Conservation (phyloP, 2,113 vertebrate genomes). For the Cinclus mexicanus region DNA sequence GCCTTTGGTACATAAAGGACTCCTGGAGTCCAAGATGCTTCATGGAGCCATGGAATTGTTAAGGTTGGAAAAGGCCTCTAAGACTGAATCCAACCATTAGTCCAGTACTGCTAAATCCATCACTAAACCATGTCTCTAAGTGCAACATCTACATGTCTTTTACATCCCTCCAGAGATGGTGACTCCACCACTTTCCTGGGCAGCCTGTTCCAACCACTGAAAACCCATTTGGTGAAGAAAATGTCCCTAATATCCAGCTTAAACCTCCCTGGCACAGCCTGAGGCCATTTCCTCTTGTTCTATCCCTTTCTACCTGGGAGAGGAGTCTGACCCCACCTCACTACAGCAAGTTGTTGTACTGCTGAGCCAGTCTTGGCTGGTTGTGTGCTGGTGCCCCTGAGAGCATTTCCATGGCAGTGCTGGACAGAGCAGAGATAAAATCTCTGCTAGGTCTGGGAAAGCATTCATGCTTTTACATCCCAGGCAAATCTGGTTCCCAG, state of each 20-base stretch:
- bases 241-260: background rate
- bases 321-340: background rate
- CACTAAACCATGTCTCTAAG: background rate
- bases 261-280: background rate
- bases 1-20: background rate
- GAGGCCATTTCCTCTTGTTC: background rate
- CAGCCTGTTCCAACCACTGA: background rate
- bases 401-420: background rate
- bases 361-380: background rate
- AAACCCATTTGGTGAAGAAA: background rate
- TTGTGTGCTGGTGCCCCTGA: background rate
- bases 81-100: background rate
- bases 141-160: background rate
- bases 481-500: background rate
- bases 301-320: background rate
- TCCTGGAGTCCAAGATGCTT: background rate
- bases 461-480: background rate
- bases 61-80: background rate
- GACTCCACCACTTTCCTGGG: background rate
- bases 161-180: background rate
- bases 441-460: background rate
- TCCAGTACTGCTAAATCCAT: background rate
- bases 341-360: fast-evolving
- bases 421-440: background rate
- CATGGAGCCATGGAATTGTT: background rate